Evolutionary conservation across 2,113 vertebrate genomes (phyloP), one percentile per base, ranked within the genome.

Genomic region (Rhagologus leucostigma): DNA sequence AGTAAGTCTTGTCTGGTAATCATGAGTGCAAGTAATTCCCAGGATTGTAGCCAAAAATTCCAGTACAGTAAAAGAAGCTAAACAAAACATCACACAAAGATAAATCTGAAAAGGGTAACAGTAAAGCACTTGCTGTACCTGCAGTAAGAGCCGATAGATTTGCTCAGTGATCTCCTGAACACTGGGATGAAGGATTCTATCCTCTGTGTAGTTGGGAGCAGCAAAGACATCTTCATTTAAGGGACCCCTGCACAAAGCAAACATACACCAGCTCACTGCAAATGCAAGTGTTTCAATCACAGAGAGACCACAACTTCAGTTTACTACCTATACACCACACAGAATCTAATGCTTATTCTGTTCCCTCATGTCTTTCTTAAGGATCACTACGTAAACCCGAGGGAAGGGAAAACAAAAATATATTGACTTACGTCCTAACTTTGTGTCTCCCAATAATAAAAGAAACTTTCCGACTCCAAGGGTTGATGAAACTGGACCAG

Each of bases 401-500:
- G 13, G 9, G 10, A 33, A 81, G 0, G 10, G 19, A 84, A 76
- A 64, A 42, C 6, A 60, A 63, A 81, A 73, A 27, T 5, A 17
- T 26, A 16, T 49, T 55, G 57, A 98, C 99, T 99, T 97, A 99
- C 99, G 98, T 99, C 92, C 99, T 98, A 95, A 99, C 99, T 99
- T 99, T 99, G 97, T 99, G 99, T 73, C 99, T 98, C 78, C 99
- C 99, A 32, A 99, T 99, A 95, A 99, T 98, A 93, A 99, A 99
- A 12, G 99, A 99, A 80, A 99, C 99, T 96, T 99, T 99, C 65
- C 98, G 97, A 97, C 99, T 99, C 99, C 99, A 99, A 22, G 99
- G 99, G 96, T 99, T 99, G 96, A 99, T 97, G 74, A 99, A 99
- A 97, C 99, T 99, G 92, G 99, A 99, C 99, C 99, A 99, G 97